A percentile compares a stretch with the other conserved stretches of the same genome.
These are phyloP conservation scores for Aselliscus stoliczkanus DNA, from an alignment of 2,797 vertebrate genomes.

Conservation along the genomic window DNA sequence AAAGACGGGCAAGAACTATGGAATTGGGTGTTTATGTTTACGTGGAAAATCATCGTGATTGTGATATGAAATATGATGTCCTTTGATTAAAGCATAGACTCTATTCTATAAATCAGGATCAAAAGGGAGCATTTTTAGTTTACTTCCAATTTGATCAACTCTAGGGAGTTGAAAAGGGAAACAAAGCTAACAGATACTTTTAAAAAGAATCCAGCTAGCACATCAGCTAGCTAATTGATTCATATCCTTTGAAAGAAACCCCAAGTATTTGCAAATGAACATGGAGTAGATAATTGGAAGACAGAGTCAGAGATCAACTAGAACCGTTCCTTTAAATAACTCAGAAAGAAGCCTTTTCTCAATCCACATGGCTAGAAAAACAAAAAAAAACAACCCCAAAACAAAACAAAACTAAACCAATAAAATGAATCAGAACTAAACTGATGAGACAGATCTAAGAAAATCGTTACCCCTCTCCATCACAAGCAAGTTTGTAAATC, in stretches of 20 bases:
- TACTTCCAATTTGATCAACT: background rate
- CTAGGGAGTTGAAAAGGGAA: background rate
- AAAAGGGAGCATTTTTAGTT: background rate
- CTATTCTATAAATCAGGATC: background rate
- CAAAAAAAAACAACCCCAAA: background rate
- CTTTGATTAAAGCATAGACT: background rate
- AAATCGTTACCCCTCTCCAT: background rate
- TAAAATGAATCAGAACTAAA: background rate
- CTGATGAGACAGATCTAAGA: background rate
- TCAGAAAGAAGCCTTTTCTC: background rate
- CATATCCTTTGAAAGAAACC: background rate
- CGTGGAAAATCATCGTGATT: background rate
- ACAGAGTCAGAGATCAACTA: background rate
- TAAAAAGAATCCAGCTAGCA: background rate
- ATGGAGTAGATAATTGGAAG: background rate
- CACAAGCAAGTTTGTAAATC: background rate
- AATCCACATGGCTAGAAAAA: background rate
- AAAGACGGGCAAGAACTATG: background rate
- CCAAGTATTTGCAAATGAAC: background rate
- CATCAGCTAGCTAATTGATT: background rate
- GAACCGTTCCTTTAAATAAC: background rate
- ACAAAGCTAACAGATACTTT: background rate
- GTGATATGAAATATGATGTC: background rate
- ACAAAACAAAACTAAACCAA: background rate
- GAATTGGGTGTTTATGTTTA: conserved; percentile 8